Base-by-base conservation (phyloP, 2,888 invertebrate genomes). In the Meiosimyza decipiens region DNA sequence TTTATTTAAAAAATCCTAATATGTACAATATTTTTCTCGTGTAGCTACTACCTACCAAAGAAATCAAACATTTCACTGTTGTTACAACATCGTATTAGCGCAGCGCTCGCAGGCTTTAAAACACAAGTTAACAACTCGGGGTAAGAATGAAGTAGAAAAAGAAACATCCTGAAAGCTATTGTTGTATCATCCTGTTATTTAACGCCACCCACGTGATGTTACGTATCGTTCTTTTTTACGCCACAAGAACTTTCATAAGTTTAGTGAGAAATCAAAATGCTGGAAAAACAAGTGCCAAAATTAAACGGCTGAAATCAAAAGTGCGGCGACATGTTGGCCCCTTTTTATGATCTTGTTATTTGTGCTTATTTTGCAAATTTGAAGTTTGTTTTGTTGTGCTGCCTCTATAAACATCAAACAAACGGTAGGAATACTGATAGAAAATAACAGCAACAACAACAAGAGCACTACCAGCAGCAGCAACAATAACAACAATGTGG, bases 221-320 rank as follows among this genome's bases (percentile, higher is more conserved):
- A 40, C 40, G 28, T 28, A 3, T 4, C 2, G 4, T 28, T 28
- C 28, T 28, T 28, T 57, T 40, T 15, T 62, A 16, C 71, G 68
- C 50, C 28, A 50, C 28, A 63, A 33, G 52, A 63, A n/a, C 16
- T 55, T 63, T 62, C 40, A 40, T 5, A 40, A 40, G 40, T 40
- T 40, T 6, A 40, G 40, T 40, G 66, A 67, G 50, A 67, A 63
- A 71, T 54, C n/a, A 54, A 49, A 66, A 66, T 70, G 73, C 33
- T 16, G 70, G 55, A 66, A 71, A 66, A 66, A 51, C 18, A 60
- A 40, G 40, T 40, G 40, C 40, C 40, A 40, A 40, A 6, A 40
- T 40, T 40, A 40, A 40, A 40, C 57, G 16, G 28, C 12, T 28
- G 57, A 57, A 57, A 57, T 57, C 57, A 57, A 57, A 57, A 57